These are phyloP conservation scores for Oxycera nigricornis DNA, from an alignment of 2,888 invertebrate genomes.

Conservation along the genomic window DNA sequence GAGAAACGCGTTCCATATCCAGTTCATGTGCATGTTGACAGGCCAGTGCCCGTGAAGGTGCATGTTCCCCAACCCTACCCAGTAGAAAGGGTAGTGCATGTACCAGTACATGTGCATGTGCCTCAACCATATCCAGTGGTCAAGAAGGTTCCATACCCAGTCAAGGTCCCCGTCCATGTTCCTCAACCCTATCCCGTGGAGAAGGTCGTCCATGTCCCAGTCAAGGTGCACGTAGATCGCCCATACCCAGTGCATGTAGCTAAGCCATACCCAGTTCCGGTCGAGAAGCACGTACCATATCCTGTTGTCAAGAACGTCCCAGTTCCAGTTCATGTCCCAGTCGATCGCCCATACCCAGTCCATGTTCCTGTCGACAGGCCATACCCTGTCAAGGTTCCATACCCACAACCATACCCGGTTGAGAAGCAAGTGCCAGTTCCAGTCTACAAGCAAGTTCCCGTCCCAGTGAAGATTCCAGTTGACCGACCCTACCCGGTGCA, in stretches of 20 bases:
- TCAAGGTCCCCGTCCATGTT: slow-evolving; percentile 73
- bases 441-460: slow-evolving; percentile 72
- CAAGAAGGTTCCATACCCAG: slow-evolving; percentile 70
- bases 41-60: slow-evolving; percentile 75
- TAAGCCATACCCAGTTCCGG: slow-evolving; percentile 67
- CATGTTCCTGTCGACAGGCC: slow-evolving; percentile 73
- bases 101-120: slow-evolving; percentile 74
- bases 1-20: slow-evolving; percentile 69
- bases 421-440: slow-evolving; percentile 68
- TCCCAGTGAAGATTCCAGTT: slow-evolving; percentile 70
- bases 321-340: slow-evolving; percentile 67
- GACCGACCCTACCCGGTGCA: slow-evolving; percentile 70
- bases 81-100: slow-evolving; percentile 77
- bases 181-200: slow-evolving; percentile 76
- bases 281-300: slow-evolving; percentile 66
- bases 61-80: slow-evolving; percentile 78
- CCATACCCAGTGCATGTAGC: slow-evolving; percentile 73
- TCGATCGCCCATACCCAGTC: slow-evolving; percentile 66
- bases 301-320: slow-evolving; percentile 69
- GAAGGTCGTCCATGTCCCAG: slow-evolving; percentile 73
- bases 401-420: slow-evolving; percentile 74
- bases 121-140: slow-evolving; percentile 72
- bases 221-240: slow-evolving; percentile 72
- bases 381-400: slow-evolving; percentile 74
- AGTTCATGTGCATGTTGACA: slow-evolving; percentile 69